Percentiles rank a stretch among this genome's conserved stretches.
Evolutionary conservation across 30 jellyfish, hydroid and myxozoan genomes (phyloP).

Genomic region (Mastigias papua): DNA sequence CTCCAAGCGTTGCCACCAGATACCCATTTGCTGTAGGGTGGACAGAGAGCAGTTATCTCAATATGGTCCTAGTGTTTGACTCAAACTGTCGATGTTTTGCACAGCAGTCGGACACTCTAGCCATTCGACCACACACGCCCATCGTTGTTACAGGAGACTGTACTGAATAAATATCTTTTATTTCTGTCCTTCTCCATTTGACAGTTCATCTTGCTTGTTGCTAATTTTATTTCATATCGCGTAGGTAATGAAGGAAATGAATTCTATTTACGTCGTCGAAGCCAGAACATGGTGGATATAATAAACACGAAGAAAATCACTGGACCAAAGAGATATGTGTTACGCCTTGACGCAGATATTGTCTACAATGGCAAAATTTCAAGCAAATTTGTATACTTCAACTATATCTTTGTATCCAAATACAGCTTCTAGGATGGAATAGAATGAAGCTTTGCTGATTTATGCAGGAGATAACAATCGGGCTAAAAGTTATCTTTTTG

Average conservation of each 20-base stretch:
- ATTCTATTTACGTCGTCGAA: slow-evolving; percentile 42
- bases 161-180: not conserved
- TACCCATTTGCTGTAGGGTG: too few relatives aligned
- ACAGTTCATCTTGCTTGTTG: not conserved
- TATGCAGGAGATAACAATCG: not conserved
- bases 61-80: too few relatives aligned
- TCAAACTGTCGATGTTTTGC: too few relatives aligned
- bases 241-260: slow-evolving; percentile 72
- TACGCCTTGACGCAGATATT: slow-evolving; percentile 66
- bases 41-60: too few relatives aligned
- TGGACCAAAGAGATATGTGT: slow-evolving; percentile 66
- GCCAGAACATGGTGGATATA: slow-evolving; percentile 47
- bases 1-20: too few relatives aligned
- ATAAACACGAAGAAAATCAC: slow-evolving; percentile 66
- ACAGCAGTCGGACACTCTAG: too few relatives aligned
- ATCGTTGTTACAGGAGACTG: too few relatives aligned
- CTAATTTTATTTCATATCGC: not conserved
- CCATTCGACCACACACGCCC: too few relatives aligned
- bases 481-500: not conserved
- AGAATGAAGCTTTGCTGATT: not conserved
- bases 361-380: slow-evolving; percentile 57
- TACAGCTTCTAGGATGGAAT: slow-evolving; percentile 41
- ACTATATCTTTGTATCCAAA: slow-evolving; percentile 59
- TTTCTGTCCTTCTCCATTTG: not conserved
- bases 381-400: slow-evolving; percentile 73